These are phyloP conservation scores for Okamejei kenojei DNA, from an alignment of 2,797 vertebrate genomes.

Conservation along the genomic window DNA sequence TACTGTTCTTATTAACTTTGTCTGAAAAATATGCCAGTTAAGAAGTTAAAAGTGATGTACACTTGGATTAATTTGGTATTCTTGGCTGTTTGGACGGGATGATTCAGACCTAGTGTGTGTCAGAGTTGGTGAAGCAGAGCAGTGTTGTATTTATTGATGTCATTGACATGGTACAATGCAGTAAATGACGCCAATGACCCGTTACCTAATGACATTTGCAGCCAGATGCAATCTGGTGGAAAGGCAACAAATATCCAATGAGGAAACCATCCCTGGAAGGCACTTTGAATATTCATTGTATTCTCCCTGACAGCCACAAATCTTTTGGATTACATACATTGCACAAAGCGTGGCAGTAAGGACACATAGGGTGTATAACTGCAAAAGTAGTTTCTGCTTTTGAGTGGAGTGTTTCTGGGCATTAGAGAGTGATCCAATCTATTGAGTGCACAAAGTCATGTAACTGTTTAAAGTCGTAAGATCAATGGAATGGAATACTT, in stretches of 20 bases:
- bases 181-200: background rate
- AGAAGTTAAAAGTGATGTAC: background rate
- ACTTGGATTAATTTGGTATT: background rate
- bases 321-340: background rate
- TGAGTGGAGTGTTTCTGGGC: too few relatives aligned
- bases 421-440: background rate
- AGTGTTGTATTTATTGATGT: background rate
- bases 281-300: background rate
- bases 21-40: background rate
- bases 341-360: background rate
- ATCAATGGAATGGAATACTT: too few relatives aligned
- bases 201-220: background rate
- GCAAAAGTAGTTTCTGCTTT: background rate
- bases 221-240: background rate
- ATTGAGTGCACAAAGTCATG: background rate
- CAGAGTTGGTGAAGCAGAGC: background rate
- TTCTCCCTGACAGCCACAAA: background rate
- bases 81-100: background rate
- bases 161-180: background rate
- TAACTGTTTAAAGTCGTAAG: background rate
- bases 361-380: background rate
- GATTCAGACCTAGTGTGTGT: background rate
- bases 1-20: background rate
- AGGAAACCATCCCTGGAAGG: background rate
- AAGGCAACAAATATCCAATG: background rate